Percentiles rank a stretch among this genome's conserved stretches.
Conservation (phyloP, 2,113 vertebrate species). For the Chloropsis cyanopogon region DNA sequence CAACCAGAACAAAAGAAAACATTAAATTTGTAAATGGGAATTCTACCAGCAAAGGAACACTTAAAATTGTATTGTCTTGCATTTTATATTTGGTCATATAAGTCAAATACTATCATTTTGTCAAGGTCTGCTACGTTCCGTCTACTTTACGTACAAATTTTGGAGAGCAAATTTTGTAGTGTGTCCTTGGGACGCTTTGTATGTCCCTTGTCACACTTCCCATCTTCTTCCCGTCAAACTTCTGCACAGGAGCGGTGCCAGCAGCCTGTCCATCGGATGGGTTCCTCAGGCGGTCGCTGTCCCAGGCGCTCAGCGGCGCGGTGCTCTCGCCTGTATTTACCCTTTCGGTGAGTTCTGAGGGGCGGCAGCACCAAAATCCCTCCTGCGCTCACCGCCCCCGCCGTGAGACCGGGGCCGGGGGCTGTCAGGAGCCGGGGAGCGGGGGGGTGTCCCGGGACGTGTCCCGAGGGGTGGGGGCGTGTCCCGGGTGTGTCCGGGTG, state of each 20-base stretch:
- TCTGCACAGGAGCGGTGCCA: neutral
- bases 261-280: rapidly evolving
- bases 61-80: neutral
- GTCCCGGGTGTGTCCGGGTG: too few relatives aligned
- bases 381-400: rapidly evolving
- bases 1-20: neutral
- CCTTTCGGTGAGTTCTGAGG: rapidly evolving
- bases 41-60: neutral
- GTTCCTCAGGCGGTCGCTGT: rapidly evolving
- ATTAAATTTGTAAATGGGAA: neutral
- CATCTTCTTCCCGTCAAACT: neutral
- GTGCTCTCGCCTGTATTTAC: rapidly evolving
- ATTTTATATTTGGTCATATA: neutral
- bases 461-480: too few relatives aligned
- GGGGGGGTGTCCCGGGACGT: too few relatives aligned
- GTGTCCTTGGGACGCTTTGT: neutral
- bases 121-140: neutral
- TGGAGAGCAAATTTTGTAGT: rapidly evolving
- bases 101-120: neutral
- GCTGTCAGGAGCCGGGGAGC: too few relatives aligned
- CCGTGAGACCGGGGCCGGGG: rapidly evolving
- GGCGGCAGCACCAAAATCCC: neutral
- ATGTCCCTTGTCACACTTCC: neutral
- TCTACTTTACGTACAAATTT: neutral
- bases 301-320: rapidly evolving